Base-by-base conservation (phyloP, 1,140 invertebrate genomes). In the Drosophila azteca region DNA sequence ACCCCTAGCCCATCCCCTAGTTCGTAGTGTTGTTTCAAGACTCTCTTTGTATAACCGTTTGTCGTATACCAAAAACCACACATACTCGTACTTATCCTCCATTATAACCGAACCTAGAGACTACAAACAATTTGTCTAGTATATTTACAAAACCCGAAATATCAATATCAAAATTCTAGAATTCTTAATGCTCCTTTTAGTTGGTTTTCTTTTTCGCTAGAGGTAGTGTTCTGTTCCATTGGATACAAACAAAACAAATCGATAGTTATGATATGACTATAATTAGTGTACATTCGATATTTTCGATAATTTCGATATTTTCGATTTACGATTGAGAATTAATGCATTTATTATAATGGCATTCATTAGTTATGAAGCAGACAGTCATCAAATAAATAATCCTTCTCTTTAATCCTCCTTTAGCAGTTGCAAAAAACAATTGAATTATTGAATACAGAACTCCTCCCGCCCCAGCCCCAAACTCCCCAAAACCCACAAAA, bases 1-100 rank as follows among this genome's bases (percentile, higher is more conserved):
- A 1, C 17, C 17, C 49, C 45, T 66, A 51, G 48, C 59, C 64
- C 45, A 44, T 60, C 48, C 74, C 53, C 53, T 82, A 82, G 79
- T 71, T 63, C 74, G 74, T 77, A 76, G 74, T 55, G 65, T 82
- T 80, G 62, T 78, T 74, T 43, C 67, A 49, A 63, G 39, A 75
- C 55, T 64, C 62, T 66, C 55, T 80, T 63, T 62, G 73, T 77
- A 66, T 69, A 63, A 57, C 49, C 61, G 58, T 77, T 73, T 81
- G 70, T 79, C 72, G 66, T 71, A 74, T 76, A 80, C 60, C 70
- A 78, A 74, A 65, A 72, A 64, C 62, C 64, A 76, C 72, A 76
- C 72, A 64, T 73, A 64, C 17, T 53, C 51, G n/a, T 44, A 57
- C 41, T 43, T 74, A 73, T 73, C 29, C 35, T 65, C 45, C 50